These are phyloP conservation scores for Hapalemur alaotrensis DNA, from an alignment of 2,797 vertebrate genomes.

Conservation along the genomic window DNA sequence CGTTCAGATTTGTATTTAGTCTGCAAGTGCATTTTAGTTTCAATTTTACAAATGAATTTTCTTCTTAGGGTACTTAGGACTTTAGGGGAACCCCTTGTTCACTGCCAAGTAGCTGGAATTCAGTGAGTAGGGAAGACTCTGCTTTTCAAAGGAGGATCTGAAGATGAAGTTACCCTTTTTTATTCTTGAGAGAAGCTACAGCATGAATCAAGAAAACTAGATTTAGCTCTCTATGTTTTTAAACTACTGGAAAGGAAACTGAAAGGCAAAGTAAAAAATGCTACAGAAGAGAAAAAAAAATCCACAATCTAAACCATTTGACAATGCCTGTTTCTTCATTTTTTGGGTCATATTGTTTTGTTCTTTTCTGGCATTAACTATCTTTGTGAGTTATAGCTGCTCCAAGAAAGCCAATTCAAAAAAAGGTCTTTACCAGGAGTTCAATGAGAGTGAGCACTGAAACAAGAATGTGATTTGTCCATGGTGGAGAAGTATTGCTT, in stretches of 20 bases:
- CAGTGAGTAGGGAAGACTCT: conserved; percentile 68
- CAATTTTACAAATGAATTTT: conserved; percentile 72
- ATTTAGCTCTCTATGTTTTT: conserved; percentile 80
- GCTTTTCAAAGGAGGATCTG: conserved; percentile 81
- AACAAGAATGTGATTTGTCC: conserved; percentile 83
- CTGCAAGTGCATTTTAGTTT: conserved; percentile 37
- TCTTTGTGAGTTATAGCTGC: conserved; percentile 91
- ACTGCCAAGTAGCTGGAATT: conserved; percentile 75
- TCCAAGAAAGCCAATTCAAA: conserved; percentile 87
- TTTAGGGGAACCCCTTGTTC: conserved; percentile 72
- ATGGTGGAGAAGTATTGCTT: conserved; percentile 88
- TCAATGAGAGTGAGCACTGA: conserved; percentile 82
- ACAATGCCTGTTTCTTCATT: conserved; percentile 93
- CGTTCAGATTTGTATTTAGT: background rate
- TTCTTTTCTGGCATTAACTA: conserved; percentile 90
- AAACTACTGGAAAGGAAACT: conserved; percentile 87
- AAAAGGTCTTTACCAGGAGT: conserved; percentile 90
- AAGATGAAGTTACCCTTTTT: conserved; percentile 45
- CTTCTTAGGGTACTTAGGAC: conserved; percentile 49
- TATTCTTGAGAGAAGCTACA: conserved; percentile 51
- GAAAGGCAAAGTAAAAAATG: conserved; percentile 71
- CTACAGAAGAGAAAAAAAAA: conserved; percentile 71
- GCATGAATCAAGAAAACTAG: conserved; percentile 81
- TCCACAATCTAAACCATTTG: conserved; percentile 88
- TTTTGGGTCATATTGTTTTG: conserved; percentile 95